Percentiles rank a stretch among this genome's conserved stretches.
These are phyloP conservation scores for Drosophila hawaiiensis DNA, from an alignment of 2,888 invertebrate genomes.

Conservation along the genomic window DNA sequence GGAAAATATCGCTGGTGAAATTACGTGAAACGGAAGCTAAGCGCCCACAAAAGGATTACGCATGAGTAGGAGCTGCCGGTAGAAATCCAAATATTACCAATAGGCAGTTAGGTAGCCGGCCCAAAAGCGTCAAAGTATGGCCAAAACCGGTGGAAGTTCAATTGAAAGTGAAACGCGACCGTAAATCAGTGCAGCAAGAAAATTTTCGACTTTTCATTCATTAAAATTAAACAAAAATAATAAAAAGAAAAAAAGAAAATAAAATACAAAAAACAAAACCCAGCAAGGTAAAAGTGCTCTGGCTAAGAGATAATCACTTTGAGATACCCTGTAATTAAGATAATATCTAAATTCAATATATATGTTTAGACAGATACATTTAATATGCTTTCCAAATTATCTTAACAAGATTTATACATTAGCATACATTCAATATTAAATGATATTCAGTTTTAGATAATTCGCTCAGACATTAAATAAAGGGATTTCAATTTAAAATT, in stretches of 20 bases:
- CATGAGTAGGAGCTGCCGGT: slow-evolving; percentile 49
- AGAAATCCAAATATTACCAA: slow-evolving; percentile 22
- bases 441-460: background rate
- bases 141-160: slow-evolving; percentile 41
- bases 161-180: slow-evolving; percentile 23
- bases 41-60: slow-evolving; percentile 64
- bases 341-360: background rate
- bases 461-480: background rate
- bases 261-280: background rate
- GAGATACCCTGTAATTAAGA: background rate
- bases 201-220: slow-evolving; percentile 52
- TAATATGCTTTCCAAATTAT: background rate
- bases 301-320: background rate
- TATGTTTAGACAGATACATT: background rate
- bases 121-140: slow-evolving; percentile 29
- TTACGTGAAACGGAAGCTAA: slow-evolving; percentile 59
- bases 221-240: slow-evolving; percentile 44
- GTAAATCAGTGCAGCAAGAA: slow-evolving; percentile 47
- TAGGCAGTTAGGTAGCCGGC: background rate
- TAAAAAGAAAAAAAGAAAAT: background rate
- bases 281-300: background rate
- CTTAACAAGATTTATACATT: background rate
- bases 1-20: slow-evolving; percentile 32
- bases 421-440: background rate
- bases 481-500: background rate